These are phyloP conservation scores for Calcarius lapponicus DNA, from an alignment of 2,797 vertebrate genomes.

Conservation along the genomic window DNA sequence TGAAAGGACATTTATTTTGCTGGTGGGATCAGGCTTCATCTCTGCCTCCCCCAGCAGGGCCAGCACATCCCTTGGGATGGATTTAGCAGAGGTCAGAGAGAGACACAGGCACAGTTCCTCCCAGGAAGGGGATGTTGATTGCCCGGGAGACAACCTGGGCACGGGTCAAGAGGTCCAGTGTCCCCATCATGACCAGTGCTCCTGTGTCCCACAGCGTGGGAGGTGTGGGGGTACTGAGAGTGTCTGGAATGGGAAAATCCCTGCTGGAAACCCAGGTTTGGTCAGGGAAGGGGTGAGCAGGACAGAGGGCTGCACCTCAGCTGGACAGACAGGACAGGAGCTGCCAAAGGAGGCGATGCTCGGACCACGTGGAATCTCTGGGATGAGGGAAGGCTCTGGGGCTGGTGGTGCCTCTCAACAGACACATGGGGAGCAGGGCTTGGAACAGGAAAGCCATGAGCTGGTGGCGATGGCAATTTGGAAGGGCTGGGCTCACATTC, in stretches of 20 bases:
- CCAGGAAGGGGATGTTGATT: neutral
- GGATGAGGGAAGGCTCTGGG: neutral
- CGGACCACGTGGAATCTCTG: fast-evolving
- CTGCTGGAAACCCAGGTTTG: neutral
- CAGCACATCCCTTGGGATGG: neutral
- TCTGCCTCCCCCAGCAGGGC: fast-evolving
- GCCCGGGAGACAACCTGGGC: neutral
- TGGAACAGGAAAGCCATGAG: neutral
- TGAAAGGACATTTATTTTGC: neutral
- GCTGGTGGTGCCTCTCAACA: neutral
- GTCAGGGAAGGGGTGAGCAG: neutral
- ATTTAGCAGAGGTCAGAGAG: neutral
- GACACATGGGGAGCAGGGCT: fast-evolving
- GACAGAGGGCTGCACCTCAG: neutral
- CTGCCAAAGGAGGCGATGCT: neutral
- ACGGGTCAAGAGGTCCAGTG: neutral
- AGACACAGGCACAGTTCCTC: neutral
- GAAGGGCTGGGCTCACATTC: neutral
- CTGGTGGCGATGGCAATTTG: neutral
- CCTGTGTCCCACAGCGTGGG: neutral
- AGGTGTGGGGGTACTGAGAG: neutral
- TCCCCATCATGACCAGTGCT: neutral
- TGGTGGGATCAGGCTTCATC: neutral
- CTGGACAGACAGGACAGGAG: neutral
- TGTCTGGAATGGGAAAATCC: neutral